Evolutionary conservation across 2,113 vertebrate genomes (phyloP).

Genomic region (Stigmatopora nigra): DNA sequence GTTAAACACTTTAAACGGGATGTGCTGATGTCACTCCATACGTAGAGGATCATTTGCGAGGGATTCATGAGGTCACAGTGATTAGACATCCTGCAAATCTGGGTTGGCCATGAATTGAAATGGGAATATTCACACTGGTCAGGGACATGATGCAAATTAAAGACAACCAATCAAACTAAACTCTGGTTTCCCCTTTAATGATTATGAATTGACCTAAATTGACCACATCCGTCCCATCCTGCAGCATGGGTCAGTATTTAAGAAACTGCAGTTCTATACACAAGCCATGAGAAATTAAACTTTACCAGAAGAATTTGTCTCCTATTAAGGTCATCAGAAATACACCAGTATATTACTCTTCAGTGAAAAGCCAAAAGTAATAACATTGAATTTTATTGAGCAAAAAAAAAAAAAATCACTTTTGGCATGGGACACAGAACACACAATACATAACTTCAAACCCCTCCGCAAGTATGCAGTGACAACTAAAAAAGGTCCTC

Average conservation of each 20-base stretch:
- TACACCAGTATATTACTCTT: not conserved
- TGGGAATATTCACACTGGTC: not conserved
- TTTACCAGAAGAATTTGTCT: not conserved
- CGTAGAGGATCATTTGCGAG: not conserved
- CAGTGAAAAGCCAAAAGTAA: too few relatives aligned
- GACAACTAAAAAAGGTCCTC: too few relatives aligned
- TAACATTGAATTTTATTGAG: too few relatives aligned
- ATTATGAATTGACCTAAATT: slow-evolving; percentile 3
- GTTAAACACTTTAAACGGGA: slow-evolving; percentile 7
- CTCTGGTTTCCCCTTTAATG: not conserved
- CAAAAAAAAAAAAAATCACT: too few relatives aligned
- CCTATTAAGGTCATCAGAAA: not conserved
- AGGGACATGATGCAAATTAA: slow-evolving; percentile 1
- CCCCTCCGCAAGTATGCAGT: too few relatives aligned
- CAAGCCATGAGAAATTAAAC: not conserved
- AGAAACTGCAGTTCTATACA: not conserved
- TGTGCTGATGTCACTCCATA: slow-evolving; percentile 5
- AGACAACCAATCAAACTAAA: slow-evolving; percentile 9
- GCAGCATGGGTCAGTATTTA: not conserved
- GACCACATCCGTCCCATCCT: not conserved
- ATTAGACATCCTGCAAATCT: not conserved
- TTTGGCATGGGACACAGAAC: too few relatives aligned
- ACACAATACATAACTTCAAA: too few relatives aligned
- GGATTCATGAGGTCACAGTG: slow-evolving; percentile 6
- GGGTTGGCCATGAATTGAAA: not conserved